phyloP scores from a whole-genome alignment of 2,797 vertebrate genomes.

The Oceanodroma leucorhoa region DNA sequence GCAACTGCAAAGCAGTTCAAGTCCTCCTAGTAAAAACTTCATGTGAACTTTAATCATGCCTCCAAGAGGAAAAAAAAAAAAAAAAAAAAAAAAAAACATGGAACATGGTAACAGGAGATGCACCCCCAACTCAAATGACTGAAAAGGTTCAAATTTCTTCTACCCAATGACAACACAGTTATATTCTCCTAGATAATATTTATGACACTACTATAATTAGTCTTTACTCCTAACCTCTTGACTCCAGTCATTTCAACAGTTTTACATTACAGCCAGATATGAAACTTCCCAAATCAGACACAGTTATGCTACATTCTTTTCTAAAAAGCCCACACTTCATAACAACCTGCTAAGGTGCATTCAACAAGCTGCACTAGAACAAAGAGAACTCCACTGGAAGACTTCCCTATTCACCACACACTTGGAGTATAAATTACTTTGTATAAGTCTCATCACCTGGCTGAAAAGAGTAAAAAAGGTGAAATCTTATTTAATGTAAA shows the following conservation, averaged over 20 bases:
- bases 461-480: neutral
- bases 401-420: neutral
- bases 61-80: neutral
- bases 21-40: neutral
- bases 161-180: neutral
- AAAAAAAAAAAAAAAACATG: accelerated
- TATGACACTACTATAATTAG: neutral
- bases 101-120: neutral
- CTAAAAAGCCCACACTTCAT: neutral
- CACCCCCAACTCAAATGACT: neutral
- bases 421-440: neutral
- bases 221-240: neutral
- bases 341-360: neutral
- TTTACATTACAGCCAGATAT: neutral
- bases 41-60: neutral
- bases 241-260: neutral
- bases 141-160: neutral
- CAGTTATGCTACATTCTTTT: neutral
- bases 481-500: neutral
- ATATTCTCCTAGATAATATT: neutral
- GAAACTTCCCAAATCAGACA: neutral
- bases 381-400: neutral
- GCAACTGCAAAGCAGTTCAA: neutral
- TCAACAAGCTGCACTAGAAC: neutral
- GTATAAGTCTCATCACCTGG: neutral